These are phyloP conservation scores for Pelodiscus sinensis DNA, from an alignment of 2,113 vertebrate species.

Conservation along the genomic window DNA sequence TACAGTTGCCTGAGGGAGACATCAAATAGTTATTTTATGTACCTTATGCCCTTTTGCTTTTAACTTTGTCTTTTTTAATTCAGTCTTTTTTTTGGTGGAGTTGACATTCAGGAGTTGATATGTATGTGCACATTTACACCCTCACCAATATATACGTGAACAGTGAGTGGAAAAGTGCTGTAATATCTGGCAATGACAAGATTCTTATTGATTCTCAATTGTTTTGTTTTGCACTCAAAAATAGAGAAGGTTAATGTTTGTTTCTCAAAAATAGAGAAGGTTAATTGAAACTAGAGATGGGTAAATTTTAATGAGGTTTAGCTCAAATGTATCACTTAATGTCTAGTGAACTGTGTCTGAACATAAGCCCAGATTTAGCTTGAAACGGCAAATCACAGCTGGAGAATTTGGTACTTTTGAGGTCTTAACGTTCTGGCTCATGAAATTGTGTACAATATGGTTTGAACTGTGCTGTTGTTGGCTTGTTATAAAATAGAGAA, in stretches of 20 bases:
- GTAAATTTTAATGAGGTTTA: not conserved
- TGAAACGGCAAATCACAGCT: not conserved
- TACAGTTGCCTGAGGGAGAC: fast-evolving
- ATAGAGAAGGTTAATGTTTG: not conserved
- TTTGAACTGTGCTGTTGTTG: not conserved
- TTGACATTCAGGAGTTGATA: not conserved
- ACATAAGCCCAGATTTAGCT: not conserved
- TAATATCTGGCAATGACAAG: not conserved
- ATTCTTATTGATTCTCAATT: not conserved
- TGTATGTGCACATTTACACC: not conserved
- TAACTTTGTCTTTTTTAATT: not conserved
- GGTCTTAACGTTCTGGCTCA: not conserved
- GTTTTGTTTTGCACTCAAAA: not conserved
- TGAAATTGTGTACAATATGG: not conserved
- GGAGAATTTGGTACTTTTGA: not conserved
- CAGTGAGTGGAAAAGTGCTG: not conserved
- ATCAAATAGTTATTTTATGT: not conserved
- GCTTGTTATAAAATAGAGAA: not conserved
- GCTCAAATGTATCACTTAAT: not conserved
- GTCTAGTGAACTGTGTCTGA: not conserved
- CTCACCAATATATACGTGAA: not conserved
- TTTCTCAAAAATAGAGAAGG: not conserved
- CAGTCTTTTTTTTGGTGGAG: not conserved
- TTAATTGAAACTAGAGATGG: not conserved
- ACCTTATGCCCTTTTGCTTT: not conserved